Percentiles rank a stretch among this genome's conserved stretches.
Evolutionary conservation across 2,113 vertebrate genomes (phyloP).

Genomic region (Xyliphius kryptos): DNA sequence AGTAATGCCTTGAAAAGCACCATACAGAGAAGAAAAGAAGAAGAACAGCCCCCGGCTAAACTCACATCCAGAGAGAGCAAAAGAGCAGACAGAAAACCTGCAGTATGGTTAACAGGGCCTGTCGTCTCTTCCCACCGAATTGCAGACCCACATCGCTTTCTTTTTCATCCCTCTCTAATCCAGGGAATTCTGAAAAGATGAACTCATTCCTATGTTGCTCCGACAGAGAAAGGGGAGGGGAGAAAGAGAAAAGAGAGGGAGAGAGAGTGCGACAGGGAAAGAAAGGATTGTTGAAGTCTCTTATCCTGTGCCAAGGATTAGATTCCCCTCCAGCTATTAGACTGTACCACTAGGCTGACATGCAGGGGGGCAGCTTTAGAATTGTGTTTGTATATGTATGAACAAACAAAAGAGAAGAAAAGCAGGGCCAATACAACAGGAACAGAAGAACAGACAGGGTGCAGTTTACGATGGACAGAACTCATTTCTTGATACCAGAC

Average conservation of each 20-base stretch:
- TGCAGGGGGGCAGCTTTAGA: constrained; percentile 53
- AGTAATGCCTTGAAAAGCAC: constrained; percentile 60
- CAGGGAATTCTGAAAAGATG: constrained; percentile 58
- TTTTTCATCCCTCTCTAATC: constrained; percentile 58
- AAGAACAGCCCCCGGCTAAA: constrained; percentile 29
- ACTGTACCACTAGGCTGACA: constrained; percentile 62
- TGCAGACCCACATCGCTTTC: constrained; percentile 49
- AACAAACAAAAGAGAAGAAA: too few relatives aligned
- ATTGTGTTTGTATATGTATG: too few relatives aligned
- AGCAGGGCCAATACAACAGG: too few relatives aligned
- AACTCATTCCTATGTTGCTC: constrained; percentile 56
- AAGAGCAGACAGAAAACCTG: constrained; percentile 16
- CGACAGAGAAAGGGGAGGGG: too few relatives aligned
- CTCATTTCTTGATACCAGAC: constrained; percentile 20
- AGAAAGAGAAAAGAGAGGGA: constrained; percentile 42
- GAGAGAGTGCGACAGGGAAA: constrained; percentile 41
- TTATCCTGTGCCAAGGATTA: constrained; percentile 70
- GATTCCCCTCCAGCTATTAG: constrained; percentile 68
- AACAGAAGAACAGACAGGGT: constrained; percentile 4
- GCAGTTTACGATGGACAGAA: constrained; percentile 25
- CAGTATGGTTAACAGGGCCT: constrained; percentile 50
- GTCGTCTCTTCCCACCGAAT: constrained; percentile 60
- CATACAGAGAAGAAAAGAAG: constrained; percentile 44
- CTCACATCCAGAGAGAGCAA: constrained; percentile 27
- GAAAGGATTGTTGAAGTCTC: constrained; percentile 48